Evolutionary conservation across 2,113 vertebrate species (phyloP).

Genomic region (Acanthisitta chloris): DNA sequence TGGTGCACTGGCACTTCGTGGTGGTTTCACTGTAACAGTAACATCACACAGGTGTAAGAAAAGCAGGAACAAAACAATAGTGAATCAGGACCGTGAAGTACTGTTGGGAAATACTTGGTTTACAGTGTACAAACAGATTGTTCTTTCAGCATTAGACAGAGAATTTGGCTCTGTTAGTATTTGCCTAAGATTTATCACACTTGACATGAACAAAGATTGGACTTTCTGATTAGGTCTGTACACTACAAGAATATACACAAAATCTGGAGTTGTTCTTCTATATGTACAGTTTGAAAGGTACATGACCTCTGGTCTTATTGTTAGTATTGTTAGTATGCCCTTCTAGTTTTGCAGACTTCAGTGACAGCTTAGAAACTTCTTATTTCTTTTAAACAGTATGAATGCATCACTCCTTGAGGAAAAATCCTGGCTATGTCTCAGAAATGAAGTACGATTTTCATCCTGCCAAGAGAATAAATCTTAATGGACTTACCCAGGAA

Average conservation of each 20-base stretch:
- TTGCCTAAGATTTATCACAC: not conserved
- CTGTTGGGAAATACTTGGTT: not conserved
- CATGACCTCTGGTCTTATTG: not conserved
- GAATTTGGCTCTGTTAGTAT: not conserved
- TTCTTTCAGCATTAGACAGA: conserved; percentile 3
- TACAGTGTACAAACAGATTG: conserved; percentile 5
- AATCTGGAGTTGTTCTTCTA: not conserved
- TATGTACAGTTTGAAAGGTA: not conserved
- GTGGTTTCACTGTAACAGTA: not conserved
- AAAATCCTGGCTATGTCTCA: not conserved
- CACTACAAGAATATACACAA: not conserved
- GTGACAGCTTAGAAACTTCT: not conserved
- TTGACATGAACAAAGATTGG: not conserved
- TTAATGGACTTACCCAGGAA: not conserved
- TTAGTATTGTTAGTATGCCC: not conserved
- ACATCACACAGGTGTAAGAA: not conserved
- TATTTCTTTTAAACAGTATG: not conserved
- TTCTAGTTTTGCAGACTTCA: not conserved
- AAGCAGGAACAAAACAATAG: not conserved
- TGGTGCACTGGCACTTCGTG: not conserved
- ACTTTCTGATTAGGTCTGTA: not conserved
- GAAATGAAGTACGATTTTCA: not conserved
- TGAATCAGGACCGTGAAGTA: not conserved
- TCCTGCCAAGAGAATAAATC: conserved; percentile 7
- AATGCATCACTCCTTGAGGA: not conserved